Conservation (phyloP, 2,113 vertebrate species). For the Nibea albiflora region DNA sequence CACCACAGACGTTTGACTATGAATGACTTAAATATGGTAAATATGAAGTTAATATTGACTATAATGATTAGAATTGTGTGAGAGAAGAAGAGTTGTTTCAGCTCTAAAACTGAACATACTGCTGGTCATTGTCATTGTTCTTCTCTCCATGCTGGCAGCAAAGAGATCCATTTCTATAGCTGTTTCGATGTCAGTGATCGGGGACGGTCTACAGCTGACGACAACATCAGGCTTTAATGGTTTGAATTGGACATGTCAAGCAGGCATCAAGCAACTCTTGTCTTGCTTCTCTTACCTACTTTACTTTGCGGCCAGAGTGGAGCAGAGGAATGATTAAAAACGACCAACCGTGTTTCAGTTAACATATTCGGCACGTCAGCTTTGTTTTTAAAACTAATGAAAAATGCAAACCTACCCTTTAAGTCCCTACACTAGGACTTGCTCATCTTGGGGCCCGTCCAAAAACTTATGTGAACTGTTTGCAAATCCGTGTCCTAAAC, state of each 20-base stretch:
- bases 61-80: not conserved
- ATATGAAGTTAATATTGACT: too few relatives aligned
- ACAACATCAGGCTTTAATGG: not conserved
- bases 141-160: not conserved
- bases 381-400: not conserved
- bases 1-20: not conserved
- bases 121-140: slow-evolving; percentile 1
- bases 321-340: not conserved
- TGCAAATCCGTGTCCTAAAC: not conserved
- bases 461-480: not conserved
- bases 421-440: not conserved
- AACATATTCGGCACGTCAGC: not conserved
- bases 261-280: not conserved
- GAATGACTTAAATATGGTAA: not conserved
- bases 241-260: not conserved
- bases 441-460: not conserved
- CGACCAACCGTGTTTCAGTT: not conserved
- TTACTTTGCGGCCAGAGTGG: not conserved
- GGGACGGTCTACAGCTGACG: not conserved
- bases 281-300: not conserved
- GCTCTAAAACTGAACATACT: not conserved
- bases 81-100: not conserved
- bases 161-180: not conserved
- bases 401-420: not conserved
- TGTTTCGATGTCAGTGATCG: not conserved